These are phyloP conservation scores for Iselma pallidipennis DNA, from an alignment of 2,888 invertebrate genomes.

Conservation along the genomic window DNA sequence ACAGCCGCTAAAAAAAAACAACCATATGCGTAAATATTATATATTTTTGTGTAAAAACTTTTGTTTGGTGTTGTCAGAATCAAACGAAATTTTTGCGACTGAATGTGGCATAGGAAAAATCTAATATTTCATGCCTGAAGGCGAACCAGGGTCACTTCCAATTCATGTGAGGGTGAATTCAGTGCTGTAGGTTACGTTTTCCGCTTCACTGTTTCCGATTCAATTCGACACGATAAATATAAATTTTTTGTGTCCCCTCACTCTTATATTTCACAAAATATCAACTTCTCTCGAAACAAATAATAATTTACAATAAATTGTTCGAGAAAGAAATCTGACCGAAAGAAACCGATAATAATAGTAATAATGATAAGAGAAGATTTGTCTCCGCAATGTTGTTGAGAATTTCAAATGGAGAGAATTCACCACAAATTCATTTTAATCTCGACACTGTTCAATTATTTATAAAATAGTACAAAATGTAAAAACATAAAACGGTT, in stretches of 20 bases:
- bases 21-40: too few relatives aligned
- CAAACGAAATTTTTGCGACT: not conserved
- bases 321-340: not conserved
- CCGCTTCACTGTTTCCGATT: slow-evolving; percentile 30
- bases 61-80: not conserved
- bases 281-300: not conserved
- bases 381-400: too few relatives aligned
- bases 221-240: slow-evolving; percentile 34
- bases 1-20: not conserved
- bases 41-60: too few relatives aligned
- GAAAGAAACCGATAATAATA: not conserved
- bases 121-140: slow-evolving; percentile 16
- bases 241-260: slow-evolving; percentile 29
- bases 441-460: not conserved
- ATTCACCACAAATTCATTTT: not conserved
- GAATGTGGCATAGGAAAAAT: not conserved
- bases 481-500: not conserved
- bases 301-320: not conserved
- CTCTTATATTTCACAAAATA: not conserved
- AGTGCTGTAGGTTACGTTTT: slow-evolving; percentile 29
- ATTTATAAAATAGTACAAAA: not conserved
- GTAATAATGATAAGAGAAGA: too few relatives aligned
- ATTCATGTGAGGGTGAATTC: slow-evolving; percentile 17
- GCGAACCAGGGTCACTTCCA: slow-evolving; percentile 22
- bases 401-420: too few relatives aligned